phyloP scores from a whole-genome alignment of 1,140 invertebrate genomes.

The Drosophila nebulosa region DNA sequence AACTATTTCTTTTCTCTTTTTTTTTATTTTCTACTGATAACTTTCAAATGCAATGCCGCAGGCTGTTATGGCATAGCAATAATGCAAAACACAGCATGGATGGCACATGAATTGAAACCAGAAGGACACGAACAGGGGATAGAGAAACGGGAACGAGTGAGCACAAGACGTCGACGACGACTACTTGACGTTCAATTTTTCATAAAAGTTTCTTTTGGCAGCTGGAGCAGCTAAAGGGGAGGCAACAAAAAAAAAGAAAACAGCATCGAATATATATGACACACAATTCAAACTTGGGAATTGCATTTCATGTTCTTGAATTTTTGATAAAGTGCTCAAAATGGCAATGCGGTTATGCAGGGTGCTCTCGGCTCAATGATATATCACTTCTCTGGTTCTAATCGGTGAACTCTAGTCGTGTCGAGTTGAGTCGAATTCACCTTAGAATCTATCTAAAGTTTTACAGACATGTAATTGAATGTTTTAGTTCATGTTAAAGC shows the following conservation, averaged over 20 bases:
- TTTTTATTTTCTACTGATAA: constrained; percentile 59
- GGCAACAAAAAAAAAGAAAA: neutral
- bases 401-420: neutral
- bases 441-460: neutral
- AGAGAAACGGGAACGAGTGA: neutral
- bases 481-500: neutral
- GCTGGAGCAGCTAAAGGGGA: constrained; percentile 45
- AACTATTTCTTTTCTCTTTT: constrained; percentile 6
- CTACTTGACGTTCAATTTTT: constrained; percentile 71
- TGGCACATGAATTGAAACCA: neutral
- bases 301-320: constrained; percentile 65
- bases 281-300: constrained; percentile 70
- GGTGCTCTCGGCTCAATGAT: neutral
- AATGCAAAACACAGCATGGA: constrained; percentile 66
- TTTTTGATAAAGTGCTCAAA: constrained; percentile 52
- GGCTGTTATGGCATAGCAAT: constrained; percentile 74
- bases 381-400: neutral
- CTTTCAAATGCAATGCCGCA: constrained; percentile 77
- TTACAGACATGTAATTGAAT: neutral
- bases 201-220: constrained; percentile 65
- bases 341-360: neutral
- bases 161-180: constrained; percentile 11
- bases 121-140: neutral
- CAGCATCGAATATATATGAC: constrained; percentile 56
- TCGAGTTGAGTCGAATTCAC: neutral